These are phyloP conservation scores for Scaptodrosophila latifasciaeformis DNA, from an alignment of 2,888 invertebrate genomes.

Conservation along the genomic window DNA sequence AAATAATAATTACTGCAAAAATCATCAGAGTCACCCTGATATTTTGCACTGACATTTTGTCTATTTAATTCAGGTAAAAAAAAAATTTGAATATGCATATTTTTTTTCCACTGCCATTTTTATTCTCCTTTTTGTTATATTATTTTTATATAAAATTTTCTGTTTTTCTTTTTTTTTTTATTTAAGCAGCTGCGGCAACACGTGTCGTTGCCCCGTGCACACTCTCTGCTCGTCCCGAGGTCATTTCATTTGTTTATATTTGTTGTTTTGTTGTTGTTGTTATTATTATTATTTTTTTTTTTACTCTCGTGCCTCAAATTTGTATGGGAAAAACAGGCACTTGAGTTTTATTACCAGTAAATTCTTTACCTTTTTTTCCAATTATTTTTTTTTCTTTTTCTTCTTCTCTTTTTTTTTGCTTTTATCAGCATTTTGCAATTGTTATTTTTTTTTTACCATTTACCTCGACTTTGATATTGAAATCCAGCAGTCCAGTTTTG, in stretches of 20 bases:
- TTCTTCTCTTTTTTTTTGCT: slow-evolving; percentile 11
- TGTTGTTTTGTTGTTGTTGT: too few species aligned
- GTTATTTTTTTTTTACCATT: slow-evolving; percentile 13
- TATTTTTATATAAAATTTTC: not conserved
- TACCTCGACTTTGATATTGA: slow-evolving; percentile 54
- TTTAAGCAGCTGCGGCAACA: slow-evolving; percentile 46
- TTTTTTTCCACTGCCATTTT: not conserved
- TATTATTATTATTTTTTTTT: not conserved
- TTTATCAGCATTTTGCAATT: slow-evolving; percentile 9
- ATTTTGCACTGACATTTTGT: too few species aligned
- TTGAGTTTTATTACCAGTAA: slow-evolving; percentile 16
- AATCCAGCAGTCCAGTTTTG: slow-evolving; percentile 27
- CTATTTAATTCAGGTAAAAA: too few species aligned
- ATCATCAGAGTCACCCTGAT: too few species aligned
- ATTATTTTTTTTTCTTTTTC: slow-evolving; percentile 7
- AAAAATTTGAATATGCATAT: not conserved
- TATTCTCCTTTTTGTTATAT: too few species aligned
- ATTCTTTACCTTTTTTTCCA: not conserved
- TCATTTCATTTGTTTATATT: too few species aligned
- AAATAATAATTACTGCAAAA: too few species aligned
- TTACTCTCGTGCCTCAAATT: not conserved
- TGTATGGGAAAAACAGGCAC: slow-evolving; percentile 2
- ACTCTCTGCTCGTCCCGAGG: not conserved
- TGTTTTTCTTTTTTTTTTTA: slow-evolving; percentile 4
- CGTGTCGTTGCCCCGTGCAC: slow-evolving; percentile 32